Conservation (phyloP, 2,113 vertebrate species). For the Rhinolophus sinicus region DNA sequence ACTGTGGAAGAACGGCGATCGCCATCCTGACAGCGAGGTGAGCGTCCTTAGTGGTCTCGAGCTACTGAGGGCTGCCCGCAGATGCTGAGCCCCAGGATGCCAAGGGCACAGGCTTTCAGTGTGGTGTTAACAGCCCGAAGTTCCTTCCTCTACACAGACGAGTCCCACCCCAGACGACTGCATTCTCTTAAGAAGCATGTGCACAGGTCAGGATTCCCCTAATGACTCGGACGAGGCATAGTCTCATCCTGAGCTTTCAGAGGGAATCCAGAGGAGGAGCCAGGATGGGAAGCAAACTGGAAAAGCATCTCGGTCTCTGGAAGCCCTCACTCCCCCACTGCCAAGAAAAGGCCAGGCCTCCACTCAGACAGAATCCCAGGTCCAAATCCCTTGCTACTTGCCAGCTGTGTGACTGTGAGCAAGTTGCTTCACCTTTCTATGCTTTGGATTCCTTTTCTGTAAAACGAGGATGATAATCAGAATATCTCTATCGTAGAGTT, state of each 20-base stretch:
- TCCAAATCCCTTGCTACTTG: not conserved
- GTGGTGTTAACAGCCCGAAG: not conserved
- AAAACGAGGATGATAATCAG: not conserved
- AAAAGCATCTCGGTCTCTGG: not conserved
- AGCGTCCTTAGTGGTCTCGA: not conserved
- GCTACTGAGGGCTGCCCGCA: not conserved
- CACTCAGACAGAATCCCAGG: no score
- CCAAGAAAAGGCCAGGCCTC: not conserved
- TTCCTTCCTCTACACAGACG: not conserved
- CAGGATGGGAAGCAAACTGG: not conserved
- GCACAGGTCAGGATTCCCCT: not conserved
- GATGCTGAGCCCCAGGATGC: not conserved
- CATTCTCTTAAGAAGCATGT: not conserved
- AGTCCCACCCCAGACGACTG: not conserved
- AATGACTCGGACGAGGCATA: not conserved
- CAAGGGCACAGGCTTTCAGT: not conserved
- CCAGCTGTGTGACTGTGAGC: not conserved
- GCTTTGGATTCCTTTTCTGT: not conserved
- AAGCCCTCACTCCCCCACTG: not conserved
- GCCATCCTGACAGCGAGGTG: not conserved
- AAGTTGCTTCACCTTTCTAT: not conserved
- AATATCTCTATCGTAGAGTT: not conserved
- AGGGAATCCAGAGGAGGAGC: not conserved
- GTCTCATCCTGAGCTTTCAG: not conserved
- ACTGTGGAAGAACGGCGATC: no score